Percentiles rank a stretch among this genome's conserved stretches.
Conservation (phyloP, 2,797 vertebrate species). For the Sebastolobus altivelis region DNA sequence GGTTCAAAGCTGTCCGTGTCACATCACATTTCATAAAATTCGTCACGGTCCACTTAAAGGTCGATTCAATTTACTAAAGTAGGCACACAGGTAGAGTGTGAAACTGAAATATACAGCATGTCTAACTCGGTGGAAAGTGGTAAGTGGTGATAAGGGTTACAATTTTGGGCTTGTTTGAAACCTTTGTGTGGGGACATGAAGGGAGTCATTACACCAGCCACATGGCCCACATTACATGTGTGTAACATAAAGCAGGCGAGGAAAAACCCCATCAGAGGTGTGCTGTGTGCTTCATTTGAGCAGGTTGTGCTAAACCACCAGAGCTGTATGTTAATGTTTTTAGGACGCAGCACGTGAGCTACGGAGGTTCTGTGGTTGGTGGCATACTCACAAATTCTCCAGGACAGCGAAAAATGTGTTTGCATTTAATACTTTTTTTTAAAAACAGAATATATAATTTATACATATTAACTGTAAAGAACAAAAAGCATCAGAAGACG, state of each 20-base stretch:
- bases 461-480: not conserved
- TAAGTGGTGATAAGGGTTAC: slow-evolving; percentile 34
- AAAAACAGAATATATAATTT: not conserved
- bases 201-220: slow-evolving; percentile 23
- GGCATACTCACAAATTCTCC: not conserved
- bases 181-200: slow-evolving; percentile 35
- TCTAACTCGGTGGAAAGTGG: not conserved
- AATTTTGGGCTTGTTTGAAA: slow-evolving; percentile 47
- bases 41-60: not conserved
- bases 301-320: not conserved
- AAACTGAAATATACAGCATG: not conserved
- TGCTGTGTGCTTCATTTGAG: not conserved
- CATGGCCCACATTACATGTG: slow-evolving; percentile 26
- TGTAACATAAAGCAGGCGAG: slow-evolving; percentile 9
- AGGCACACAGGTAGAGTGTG: not conserved
- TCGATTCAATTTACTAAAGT: not conserved
- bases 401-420: not conserved
- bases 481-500: not conserved
- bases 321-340: not conserved
- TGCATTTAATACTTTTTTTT: not conserved
- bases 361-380: not conserved
- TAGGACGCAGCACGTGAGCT: not conserved
- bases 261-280: not conserved
- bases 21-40: not conserved
- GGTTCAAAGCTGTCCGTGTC: not conserved